Percentiles rank a stretch among this genome's conserved stretches.
phyloP scores from a whole-genome alignment of 1,140 invertebrate species.

The Neelides sp. region DNA sequence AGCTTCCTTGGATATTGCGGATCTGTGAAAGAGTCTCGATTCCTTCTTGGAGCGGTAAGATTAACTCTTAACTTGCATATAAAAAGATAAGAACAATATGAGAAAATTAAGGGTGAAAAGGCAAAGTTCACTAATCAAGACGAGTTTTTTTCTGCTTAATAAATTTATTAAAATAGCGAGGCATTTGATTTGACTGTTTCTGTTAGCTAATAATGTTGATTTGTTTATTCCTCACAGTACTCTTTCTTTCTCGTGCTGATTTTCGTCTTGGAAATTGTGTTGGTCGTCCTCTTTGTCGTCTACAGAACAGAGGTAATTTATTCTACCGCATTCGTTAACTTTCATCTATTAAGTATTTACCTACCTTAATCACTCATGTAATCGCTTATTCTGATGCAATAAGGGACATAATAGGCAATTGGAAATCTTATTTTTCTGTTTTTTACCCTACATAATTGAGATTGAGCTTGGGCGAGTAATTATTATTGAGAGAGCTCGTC shows the following conservation, averaged over 20 bases:
- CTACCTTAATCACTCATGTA: too few species aligned
- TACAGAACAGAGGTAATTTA: conserved; percentile 50
- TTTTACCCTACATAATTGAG: background rate
- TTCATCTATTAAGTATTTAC: too few species aligned
- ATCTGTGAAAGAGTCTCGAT: conserved; percentile 64
- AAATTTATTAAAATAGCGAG: background rate
- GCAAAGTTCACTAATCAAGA: too few species aligned
- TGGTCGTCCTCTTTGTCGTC: conserved; percentile 53
- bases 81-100: background rate
- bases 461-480: background rate
- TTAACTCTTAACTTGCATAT: too few species aligned
- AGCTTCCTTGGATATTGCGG: conserved; percentile 74
- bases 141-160: too few species aligned
- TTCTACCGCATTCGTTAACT: background rate
- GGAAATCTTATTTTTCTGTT: too few species aligned
- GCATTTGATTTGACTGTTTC: background rate
- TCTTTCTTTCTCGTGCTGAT: conserved; percentile 57
- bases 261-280: conserved; percentile 55
- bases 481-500: background rate
- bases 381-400: too few species aligned
- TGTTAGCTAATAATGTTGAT: conserved; percentile 7
- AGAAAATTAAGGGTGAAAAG: too few species aligned
- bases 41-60: conserved; percentile 62
- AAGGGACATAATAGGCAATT: too few species aligned
- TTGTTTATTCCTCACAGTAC: conserved; percentile 40